Percentiles rank a stretch among this genome's conserved stretches.
phyloP scores from a whole-genome alignment of 2,797 vertebrate genomes.

The Periparus ater region DNA sequence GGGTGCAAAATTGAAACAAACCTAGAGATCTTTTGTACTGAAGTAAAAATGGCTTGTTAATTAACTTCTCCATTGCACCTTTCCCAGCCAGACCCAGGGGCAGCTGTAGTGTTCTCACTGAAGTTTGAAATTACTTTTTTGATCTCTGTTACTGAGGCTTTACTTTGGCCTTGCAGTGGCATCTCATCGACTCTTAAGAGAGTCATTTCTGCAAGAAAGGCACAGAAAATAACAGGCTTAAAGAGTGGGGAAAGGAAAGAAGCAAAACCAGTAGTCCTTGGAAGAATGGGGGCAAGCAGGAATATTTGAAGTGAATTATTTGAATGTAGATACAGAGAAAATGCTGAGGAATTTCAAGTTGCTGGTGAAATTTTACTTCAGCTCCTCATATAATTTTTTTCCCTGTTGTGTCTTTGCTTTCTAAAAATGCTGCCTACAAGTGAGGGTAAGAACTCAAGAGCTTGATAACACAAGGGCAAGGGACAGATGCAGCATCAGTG shows the following conservation, averaged over 20 bases:
- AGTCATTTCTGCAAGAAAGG: not conserved
- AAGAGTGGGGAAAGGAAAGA: not conserved
- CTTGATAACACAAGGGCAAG: not conserved
- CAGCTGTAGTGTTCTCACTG: not conserved
- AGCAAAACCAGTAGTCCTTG: not conserved
- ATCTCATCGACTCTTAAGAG: accelerated
- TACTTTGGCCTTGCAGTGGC: not conserved
- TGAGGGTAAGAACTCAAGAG: not conserved
- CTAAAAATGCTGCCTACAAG: not conserved
- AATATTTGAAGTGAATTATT: not conserved
- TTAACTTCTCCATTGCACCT: not conserved
- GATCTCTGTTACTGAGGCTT: not conserved
- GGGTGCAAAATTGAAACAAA: not conserved
- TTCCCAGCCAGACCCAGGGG: not conserved
- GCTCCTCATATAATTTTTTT: not conserved
- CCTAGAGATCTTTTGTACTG: not conserved
- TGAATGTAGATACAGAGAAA: not conserved
- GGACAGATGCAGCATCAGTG: not conserved
- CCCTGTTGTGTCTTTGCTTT: not conserved
- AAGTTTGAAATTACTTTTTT: not conserved
- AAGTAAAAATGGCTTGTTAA: not conserved
- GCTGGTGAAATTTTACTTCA: not conserved
- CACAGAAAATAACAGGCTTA: not conserved
- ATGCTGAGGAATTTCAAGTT: not conserved
- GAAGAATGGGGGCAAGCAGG: not conserved